A percentile compares a stretch with the other conserved stretches of the same genome.
phyloP scores from a whole-genome alignment of 2,113 vertebrate species.

The Riparia riparia region DNA sequence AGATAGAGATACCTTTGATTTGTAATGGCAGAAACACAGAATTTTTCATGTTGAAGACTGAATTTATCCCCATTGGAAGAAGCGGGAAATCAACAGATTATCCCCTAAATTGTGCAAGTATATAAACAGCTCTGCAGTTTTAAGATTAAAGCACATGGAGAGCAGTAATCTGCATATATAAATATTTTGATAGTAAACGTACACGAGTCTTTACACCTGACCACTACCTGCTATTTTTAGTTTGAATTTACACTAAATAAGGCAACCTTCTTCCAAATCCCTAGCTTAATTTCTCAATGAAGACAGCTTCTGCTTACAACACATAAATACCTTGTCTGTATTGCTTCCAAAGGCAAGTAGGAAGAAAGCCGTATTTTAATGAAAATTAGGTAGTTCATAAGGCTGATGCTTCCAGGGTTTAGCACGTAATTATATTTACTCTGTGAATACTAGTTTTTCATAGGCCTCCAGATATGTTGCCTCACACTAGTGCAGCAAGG shows the following conservation, averaged over 20 bases:
- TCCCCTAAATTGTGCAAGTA: neutral
- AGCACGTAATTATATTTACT: neutral
- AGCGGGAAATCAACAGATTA: neutral
- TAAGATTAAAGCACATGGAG: rapidly evolving
- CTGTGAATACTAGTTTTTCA: slow-evolving; percentile 27
- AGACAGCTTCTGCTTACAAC: neutral
- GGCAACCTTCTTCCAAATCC: neutral
- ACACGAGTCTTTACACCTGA: neutral
- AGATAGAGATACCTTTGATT: neutral
- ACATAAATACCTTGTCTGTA: neutral
- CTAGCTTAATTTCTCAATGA: neutral
- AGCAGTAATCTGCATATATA: neutral
- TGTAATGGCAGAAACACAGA: neutral
- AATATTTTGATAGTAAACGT: neutral
- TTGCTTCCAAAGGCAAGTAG: neutral
- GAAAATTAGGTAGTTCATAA: neutral
- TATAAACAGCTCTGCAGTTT: neutral
- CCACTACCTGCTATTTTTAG: neutral
- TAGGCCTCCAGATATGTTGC: slow-evolving; percentile 8
- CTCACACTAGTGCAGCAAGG: slow-evolving; percentile 24
- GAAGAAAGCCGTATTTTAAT: neutral
- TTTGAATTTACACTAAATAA: neutral
- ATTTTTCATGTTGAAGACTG: neutral
- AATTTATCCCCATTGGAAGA: neutral
- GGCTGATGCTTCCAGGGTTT: neutral